Percentiles rank a stretch among this genome's conserved stretches.
These are phyloP conservation scores for Hestina assimilis DNA, from an alignment of 1,140 invertebrate genomes.

Conservation along the genomic window DNA sequence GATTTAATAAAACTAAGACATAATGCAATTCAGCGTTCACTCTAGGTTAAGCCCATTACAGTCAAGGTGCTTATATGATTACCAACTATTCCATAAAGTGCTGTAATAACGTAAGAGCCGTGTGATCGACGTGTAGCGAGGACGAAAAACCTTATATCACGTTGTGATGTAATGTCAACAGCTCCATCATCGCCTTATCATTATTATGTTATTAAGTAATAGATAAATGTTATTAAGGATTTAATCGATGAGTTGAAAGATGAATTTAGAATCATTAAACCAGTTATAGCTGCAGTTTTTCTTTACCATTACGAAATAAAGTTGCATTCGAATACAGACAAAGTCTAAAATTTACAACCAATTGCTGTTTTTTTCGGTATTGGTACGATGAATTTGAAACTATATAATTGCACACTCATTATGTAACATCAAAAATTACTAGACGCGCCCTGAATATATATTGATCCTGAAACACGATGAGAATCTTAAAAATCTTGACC, in stretches of 20 bases:
- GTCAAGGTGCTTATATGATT: constrained; percentile 2
- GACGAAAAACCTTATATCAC: background rate
- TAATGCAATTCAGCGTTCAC: background rate
- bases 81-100: background rate
- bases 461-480: constrained; percentile 25
- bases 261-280: no score
- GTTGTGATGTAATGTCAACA: no score
- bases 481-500: constrained; percentile 34
- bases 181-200: background rate
- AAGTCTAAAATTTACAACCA: no score
- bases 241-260: no score
- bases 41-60: constrained; percentile 1
- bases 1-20: background rate
- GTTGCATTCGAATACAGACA: no score
- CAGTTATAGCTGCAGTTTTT: no score
- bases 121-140: background rate
- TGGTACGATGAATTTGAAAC: background rate
- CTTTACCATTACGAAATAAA: no score
- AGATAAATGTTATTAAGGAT: no score
- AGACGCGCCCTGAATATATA: constrained; percentile 42
- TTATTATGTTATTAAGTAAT: background rate
- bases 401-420: constrained; percentile 21
- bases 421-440: constrained; percentile 32
- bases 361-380: background rate
- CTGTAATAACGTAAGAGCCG: background rate